Percentiles rank a stretch among this genome's conserved stretches.
Evolutionary conservation across 1,140 invertebrate genomes (phyloP).

Genomic region (Drosophila nasuta): DNA sequence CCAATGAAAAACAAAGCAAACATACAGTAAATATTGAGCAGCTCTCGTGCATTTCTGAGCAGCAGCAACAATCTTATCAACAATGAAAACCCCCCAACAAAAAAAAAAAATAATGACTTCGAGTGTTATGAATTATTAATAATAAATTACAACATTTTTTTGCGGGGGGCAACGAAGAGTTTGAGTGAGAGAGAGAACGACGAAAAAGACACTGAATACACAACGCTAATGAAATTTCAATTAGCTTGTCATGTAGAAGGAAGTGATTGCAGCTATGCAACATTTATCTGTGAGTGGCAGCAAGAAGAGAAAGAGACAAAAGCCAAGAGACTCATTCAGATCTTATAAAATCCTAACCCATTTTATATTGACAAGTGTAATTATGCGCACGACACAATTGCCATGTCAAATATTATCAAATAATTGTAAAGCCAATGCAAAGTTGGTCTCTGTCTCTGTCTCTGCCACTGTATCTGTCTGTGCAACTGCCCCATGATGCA

Average conservation of each 20-base stretch:
- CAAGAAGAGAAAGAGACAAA: background rate
- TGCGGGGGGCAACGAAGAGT: slow-evolving; percentile 4
- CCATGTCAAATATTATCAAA: slow-evolving; percentile 78
- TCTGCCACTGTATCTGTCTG: slow-evolving; percentile 21
- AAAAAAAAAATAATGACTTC: slow-evolving; percentile 36
- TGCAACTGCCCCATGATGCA: slow-evolving; percentile 26
- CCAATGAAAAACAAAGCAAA: slow-evolving; percentile 52
- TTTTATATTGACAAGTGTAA: slow-evolving; percentile 83
- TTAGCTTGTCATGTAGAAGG: slow-evolving; percentile 73
- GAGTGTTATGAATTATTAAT: slow-evolving; percentile 80
- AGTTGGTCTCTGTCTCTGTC: slow-evolving; percentile 27
- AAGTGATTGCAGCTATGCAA: slow-evolving; percentile 60
- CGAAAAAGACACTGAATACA: slow-evolving; percentile 20
- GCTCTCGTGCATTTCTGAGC: slow-evolving; percentile 35
- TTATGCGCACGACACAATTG: slow-evolving; percentile 81
- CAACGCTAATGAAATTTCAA: slow-evolving; percentile 82
- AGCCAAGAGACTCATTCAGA: slow-evolving; percentile 33
- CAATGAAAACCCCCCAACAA: background rate
- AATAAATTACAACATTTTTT: slow-evolving; percentile 80
- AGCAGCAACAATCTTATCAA: slow-evolving; percentile 62
- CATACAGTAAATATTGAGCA: slow-evolving; percentile 14
- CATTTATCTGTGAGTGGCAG: slow-evolving; percentile 49
- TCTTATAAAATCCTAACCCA: slow-evolving; percentile 77
- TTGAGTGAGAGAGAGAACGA: background rate
- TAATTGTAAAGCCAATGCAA: slow-evolving; percentile 65